These are phyloP conservation scores for Drosophila persimilis DNA, from an alignment of 1,140 invertebrate species.

Conservation along the genomic window DNA sequence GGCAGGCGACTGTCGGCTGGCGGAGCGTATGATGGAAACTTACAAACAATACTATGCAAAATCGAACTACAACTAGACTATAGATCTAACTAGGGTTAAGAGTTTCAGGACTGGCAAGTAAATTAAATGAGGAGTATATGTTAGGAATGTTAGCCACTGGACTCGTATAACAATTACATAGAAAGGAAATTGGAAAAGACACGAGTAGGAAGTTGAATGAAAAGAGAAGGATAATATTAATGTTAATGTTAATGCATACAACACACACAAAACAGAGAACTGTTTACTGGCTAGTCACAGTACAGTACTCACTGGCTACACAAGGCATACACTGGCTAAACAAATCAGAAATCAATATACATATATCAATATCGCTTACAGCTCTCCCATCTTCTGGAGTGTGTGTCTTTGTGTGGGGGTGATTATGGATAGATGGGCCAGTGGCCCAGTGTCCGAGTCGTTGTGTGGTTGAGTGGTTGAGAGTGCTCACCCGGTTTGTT, in stretches of 20 bases:
- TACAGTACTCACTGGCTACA: slow-evolving; percentile 47
- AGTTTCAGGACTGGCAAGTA: not conserved
- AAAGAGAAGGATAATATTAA: too few species aligned
- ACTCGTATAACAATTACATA: too few species aligned
- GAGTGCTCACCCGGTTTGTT: slow-evolving; percentile 79
- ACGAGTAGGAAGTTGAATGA: too few species aligned
- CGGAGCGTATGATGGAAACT: slow-evolving; percentile 36
- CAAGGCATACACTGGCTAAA: slow-evolving; percentile 56
- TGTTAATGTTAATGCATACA: too few species aligned
- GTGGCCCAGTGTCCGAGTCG: not conserved
- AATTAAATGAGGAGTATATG: too few species aligned
- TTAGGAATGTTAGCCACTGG: too few species aligned
- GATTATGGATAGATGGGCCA: not conserved
- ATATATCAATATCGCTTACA: slow-evolving; percentile 53
- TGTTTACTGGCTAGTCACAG: too few species aligned
- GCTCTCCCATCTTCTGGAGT: slow-evolving; percentile 5
- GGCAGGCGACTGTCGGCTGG: not conserved
- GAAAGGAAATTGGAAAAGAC: too few species aligned
- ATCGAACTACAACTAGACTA: slow-evolving; percentile 23
- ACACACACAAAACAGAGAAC: too few species aligned
- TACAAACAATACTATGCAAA: slow-evolving; percentile 8
- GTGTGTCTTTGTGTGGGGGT: not conserved
- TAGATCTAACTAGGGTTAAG: slow-evolving; percentile 33
- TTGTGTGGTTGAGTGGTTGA: slow-evolving; percentile 20
- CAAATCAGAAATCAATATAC: slow-evolving; percentile 37